Conservation (phyloP, 2,113 vertebrate genomes). For the Cephalopholis sonnerati region DNA sequence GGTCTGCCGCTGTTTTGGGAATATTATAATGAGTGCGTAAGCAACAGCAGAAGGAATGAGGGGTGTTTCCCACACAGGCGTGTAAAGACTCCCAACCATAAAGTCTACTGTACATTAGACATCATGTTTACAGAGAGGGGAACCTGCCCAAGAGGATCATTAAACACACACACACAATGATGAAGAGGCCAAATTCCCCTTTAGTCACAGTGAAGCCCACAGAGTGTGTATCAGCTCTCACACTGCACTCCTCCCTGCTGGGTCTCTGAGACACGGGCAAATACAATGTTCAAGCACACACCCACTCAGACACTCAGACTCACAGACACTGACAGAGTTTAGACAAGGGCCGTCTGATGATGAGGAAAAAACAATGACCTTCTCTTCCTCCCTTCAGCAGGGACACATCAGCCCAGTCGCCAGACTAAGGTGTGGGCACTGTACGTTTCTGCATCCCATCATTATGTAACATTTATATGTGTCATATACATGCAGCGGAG, state of each 20-base stretch:
- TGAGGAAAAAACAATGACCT: constrained; percentile 45
- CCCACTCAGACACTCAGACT: constrained; percentile 4
- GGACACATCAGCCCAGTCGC: no score
- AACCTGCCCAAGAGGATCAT: constrained; percentile 9
- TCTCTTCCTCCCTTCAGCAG: constrained; percentile 39
- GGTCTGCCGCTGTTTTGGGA: neutral
- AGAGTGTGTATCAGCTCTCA: constrained; percentile 11
- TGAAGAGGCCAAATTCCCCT: constrained; percentile 36
- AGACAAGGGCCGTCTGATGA: neutral
- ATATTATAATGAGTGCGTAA: constrained; percentile 11
- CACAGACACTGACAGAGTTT: constrained; percentile 8
- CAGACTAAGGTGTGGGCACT: no score
- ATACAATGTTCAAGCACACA: neutral
- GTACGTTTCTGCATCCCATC: no score
- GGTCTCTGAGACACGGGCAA: constrained; percentile 5
- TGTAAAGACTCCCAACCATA: constrained; percentile 7
- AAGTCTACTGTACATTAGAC: constrained; percentile 8
- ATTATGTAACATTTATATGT: no score
- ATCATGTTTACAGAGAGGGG: constrained; percentile 32
- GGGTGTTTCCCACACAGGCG: constrained; percentile 36
- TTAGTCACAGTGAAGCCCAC: constrained; percentile 19
- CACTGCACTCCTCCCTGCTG: constrained; percentile 19
- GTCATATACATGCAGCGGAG: no score
- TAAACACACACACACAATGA: neutral
- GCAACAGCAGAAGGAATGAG: constrained; percentile 8